phyloP scores from a whole-genome alignment of 2,888 invertebrate species.

The Didymodactylos carnosus region DNA sequence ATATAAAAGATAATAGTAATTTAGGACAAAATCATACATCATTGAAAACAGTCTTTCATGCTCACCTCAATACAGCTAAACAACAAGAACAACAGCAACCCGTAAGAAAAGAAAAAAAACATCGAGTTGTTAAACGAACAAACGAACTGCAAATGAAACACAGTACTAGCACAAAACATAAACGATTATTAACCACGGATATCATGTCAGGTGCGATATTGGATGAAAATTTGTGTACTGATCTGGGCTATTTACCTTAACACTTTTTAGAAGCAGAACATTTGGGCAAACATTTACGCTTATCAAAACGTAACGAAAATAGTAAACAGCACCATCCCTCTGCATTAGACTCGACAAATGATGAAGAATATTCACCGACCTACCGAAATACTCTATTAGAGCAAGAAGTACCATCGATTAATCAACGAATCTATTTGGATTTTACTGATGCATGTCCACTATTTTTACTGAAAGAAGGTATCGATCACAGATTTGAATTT shows the following conservation, averaged over 20 bases:
- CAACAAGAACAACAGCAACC: no score
- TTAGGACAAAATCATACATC: no score
- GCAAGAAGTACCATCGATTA: neutral
- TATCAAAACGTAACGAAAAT: neutral
- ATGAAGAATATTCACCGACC: neutral
- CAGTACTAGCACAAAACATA: neutral
- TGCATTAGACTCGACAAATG: neutral
- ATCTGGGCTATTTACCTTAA: neutral
- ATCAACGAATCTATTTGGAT: neutral
- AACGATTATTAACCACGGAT: neutral
- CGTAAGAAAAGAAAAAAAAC: no score
- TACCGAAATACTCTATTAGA: neutral
- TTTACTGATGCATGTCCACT: neutral
- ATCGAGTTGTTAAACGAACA: no score
- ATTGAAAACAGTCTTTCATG: no score
- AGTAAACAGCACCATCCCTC: neutral
- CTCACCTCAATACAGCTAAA: no score
- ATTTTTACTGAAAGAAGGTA: neutral
- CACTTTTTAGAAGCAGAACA: neutral
- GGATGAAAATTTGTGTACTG: no score
- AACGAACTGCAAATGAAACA: neutral
- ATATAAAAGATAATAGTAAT: no score
- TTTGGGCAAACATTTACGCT: neutral
- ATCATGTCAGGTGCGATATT: neutral
- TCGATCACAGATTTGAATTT: neutral